Percentiles rank a stretch among this genome's conserved stretches.
Conservation (phyloP, 2,113 vertebrate genomes). For the Marcusenius ussheri region DNA sequence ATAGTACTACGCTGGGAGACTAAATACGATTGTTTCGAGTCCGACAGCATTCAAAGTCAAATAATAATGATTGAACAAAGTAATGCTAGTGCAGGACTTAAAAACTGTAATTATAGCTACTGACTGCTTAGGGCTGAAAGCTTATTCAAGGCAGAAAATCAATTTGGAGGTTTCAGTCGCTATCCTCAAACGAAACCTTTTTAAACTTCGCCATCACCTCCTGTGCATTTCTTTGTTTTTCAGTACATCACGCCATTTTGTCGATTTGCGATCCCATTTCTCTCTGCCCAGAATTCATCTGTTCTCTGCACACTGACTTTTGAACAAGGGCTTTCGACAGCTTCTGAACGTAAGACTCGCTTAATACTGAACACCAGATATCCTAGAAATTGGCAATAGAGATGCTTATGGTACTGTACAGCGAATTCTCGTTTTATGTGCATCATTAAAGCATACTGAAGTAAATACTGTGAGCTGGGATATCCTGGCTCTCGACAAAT, state of each 20-base stretch:
- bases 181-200: slow-evolving; percentile 30
- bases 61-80: slow-evolving; percentile 25
- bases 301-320: slow-evolving; percentile 8
- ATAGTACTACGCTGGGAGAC: slow-evolving; percentile 30
- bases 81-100: slow-evolving; percentile 28
- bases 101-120: slow-evolving; percentile 33
- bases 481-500: slow-evolving; percentile 51
- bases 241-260: slow-evolving; percentile 42
- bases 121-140: slow-evolving; percentile 41
- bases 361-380: slow-evolving; percentile 33
- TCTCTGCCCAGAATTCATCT: slow-evolving; percentile 21
- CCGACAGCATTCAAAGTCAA: slow-evolving; percentile 19
- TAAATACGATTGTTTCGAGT: slow-evolving; percentile 25
- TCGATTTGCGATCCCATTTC: slow-evolving; percentile 38
- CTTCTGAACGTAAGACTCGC: slow-evolving; percentile 41
- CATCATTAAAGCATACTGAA: slow-evolving; percentile 44
- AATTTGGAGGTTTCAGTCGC: slow-evolving; percentile 11
- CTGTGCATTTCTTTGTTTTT: slow-evolving; percentile 32
- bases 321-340: slow-evolving; percentile 43
- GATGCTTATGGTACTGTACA: slow-evolving; percentile 37
- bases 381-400: slow-evolving; percentile 37
- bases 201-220: slow-evolving; percentile 41
- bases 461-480: slow-evolving; percentile 46
- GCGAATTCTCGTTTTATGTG: slow-evolving; percentile 20
- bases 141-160: slow-evolving; percentile 35